phyloP scores from a whole-genome alignment of 2,888 invertebrate genomes.

The Troides aeacus region DNA sequence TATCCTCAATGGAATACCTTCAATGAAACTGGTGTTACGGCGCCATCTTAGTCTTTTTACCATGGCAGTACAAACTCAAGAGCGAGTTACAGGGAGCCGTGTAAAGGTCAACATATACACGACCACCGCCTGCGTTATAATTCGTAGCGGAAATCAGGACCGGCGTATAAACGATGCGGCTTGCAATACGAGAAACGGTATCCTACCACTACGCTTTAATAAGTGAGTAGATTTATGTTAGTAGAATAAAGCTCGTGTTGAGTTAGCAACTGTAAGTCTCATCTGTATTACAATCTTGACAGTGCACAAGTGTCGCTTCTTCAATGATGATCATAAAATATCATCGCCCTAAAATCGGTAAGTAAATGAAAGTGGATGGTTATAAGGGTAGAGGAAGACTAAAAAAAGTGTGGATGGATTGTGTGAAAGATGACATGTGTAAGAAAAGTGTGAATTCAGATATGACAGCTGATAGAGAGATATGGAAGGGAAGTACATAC shows the following conservation, averaged over 20 bases:
- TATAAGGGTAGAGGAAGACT: too few species aligned
- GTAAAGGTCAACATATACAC: conserved; percentile 56
- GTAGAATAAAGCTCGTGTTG: conserved; percentile 35
- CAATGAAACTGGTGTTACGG: conserved; percentile 19
- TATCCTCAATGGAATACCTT: too few species aligned
- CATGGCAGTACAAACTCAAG: conserved; percentile 38
- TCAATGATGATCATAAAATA: too few species aligned
- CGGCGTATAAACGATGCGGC: conserved; percentile 5
- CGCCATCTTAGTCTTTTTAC: conserved; percentile 41
- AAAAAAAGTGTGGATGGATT: too few species aligned
- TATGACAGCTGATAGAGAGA: too few species aligned
- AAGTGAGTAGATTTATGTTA: conserved; percentile 48
- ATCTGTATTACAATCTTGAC: too few species aligned
- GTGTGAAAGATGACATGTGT: too few species aligned
- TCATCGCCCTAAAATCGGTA: too few species aligned
- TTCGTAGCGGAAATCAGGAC: conserved; percentile 47
- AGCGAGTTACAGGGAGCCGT: conserved; percentile 53
- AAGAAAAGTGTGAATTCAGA: too few species aligned
- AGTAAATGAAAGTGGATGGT: too few species aligned
- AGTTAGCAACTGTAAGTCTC: conserved; percentile 1
- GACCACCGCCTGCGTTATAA: conserved; percentile 57
- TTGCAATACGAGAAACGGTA: conserved; percentile 39
- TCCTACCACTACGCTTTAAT: conserved; percentile 40
- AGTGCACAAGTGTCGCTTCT: too few species aligned
- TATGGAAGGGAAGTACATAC: too few species aligned